phyloP scores from a whole-genome alignment of 2,113 vertebrate genomes.

The Vimba vimba region DNA sequence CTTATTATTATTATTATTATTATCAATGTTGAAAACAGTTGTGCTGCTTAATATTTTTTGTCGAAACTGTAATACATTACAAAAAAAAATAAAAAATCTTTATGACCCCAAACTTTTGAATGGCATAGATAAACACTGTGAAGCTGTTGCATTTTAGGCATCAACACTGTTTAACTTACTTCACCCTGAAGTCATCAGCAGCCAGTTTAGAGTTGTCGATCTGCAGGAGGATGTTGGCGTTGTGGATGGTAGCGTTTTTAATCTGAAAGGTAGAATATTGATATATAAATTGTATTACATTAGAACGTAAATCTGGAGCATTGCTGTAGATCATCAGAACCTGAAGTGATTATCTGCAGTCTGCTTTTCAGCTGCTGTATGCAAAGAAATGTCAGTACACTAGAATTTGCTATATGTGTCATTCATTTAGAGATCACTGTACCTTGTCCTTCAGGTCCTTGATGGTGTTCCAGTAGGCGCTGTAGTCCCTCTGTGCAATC shows the following conservation, averaged over 20 bases:
- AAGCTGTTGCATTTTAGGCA: not conserved
- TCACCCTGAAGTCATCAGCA: slow-evolving; percentile 91
- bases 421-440: slow-evolving; percentile 15
- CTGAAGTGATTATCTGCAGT: not conserved
- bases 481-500: slow-evolving; percentile 79
- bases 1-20: not conserved
- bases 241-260: slow-evolving; percentile 75
- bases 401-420: no score
- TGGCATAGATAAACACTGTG: no score
- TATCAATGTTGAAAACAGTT: not conserved
- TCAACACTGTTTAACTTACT: slow-evolving; percentile 74
- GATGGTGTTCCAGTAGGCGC: slow-evolving; percentile 84
- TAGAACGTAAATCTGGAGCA: not conserved
- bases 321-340: not conserved
- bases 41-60: not conserved
- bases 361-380: not conserved
- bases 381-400: not conserved
- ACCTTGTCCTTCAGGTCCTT: slow-evolving; percentile 90
- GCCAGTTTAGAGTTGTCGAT: slow-evolving; percentile 92
- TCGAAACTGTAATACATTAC: not conserved
- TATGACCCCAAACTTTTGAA: not conserved
- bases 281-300: not conserved
- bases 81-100: not conserved
- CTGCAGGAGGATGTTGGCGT: slow-evolving; percentile 86
- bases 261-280: slow-evolving; percentile 73